Percentiles rank a stretch among this genome's conserved stretches.
These are phyloP conservation scores for Lingula anatina DNA, from an alignment of 2,888 invertebrate species.

Conservation along the genomic window DNA sequence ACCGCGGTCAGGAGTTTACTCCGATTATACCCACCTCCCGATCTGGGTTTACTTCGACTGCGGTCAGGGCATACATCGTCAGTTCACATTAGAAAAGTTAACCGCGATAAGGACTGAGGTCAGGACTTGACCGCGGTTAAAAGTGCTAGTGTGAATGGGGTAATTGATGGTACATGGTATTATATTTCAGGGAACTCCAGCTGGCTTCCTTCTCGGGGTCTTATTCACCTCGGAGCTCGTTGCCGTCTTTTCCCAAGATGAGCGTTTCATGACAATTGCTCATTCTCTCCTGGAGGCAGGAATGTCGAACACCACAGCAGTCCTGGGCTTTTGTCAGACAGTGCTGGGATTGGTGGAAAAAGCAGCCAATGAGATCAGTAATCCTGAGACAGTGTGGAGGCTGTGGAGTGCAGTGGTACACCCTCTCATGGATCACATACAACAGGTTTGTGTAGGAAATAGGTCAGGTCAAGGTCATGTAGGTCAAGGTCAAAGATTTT, in stretches of 20 bases:
- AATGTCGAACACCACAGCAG: conserved; percentile 20
- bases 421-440: conserved; percentile 27
- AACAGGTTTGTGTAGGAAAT: too few species aligned
- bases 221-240: conserved; percentile 31
- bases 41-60: too few species aligned
- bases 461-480: too few species aligned
- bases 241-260: conserved; percentile 15
- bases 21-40: too few species aligned
- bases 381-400: conserved; percentile 27
- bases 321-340: conserved; percentile 32
- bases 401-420: conserved; percentile 35
- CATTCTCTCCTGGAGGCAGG: conserved; percentile 27
- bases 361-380: conserved; percentile 18
- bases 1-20: too few species aligned
- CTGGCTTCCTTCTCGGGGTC: conserved; percentile 30
- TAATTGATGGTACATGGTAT: too few species aligned
- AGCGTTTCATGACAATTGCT: conserved; percentile 27
- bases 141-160: too few species aligned
- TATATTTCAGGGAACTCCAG: conserved; percentile 42
- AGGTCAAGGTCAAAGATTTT: too few species aligned
- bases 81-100: too few species aligned
- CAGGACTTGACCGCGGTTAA: too few species aligned
- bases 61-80: too few species aligned
- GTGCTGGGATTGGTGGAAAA: conserved; percentile 27
- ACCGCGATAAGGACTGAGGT: too few species aligned